Evolutionary conservation across 2,888 invertebrate genomes (phyloP).

Genomic region (Auanema sp.): DNA sequence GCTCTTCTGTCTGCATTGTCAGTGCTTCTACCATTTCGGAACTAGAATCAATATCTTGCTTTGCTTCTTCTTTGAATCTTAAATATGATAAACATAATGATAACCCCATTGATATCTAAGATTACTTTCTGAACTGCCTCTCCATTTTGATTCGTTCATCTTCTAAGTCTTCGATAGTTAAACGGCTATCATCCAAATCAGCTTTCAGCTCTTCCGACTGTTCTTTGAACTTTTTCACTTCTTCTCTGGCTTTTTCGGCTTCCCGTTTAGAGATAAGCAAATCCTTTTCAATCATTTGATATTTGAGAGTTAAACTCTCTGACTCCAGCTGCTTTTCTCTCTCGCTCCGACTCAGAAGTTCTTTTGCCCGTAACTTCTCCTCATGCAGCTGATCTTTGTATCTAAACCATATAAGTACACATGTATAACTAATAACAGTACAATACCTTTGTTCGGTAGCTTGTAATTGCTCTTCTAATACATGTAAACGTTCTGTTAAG

Average conservation of each 20-base stretch:
- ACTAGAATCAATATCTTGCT: conserved; percentile 56
- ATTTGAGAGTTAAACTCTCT: conserved; percentile 47
- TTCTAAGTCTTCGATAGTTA: conserved; percentile 44
- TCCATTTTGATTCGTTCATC: conserved; percentile 48
- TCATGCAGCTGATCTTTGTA: conserved; percentile 54
- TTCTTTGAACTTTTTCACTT: conserved; percentile 28
- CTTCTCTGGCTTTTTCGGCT: conserved; percentile 39
- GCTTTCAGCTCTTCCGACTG: conserved; percentile 43
- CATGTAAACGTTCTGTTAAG: conserved; percentile 56
- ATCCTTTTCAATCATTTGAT: conserved; percentile 55
- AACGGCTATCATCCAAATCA: conserved; percentile 44
- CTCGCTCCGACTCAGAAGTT: conserved; percentile 44
- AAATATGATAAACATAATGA: conserved; percentile 6
- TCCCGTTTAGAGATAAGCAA: conserved; percentile 32
- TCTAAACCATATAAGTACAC: conserved; percentile 20
- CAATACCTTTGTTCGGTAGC: conserved; percentile 49
- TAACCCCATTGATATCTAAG: not conserved
- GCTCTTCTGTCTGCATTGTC: conserved; percentile 45
- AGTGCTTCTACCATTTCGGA: conserved; percentile 60
- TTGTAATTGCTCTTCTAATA: conserved; percentile 57
- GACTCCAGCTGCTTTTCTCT: conserved; percentile 59
- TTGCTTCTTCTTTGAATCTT: conserved; percentile 47
- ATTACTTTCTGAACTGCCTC: conserved; percentile 48
- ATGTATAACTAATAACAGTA: not conserved
- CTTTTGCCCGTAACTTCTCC: conserved; percentile 49